Base-by-base conservation (phyloP, 2,888 invertebrate genomes). In the Mesodorylaimus sp. region DNA sequence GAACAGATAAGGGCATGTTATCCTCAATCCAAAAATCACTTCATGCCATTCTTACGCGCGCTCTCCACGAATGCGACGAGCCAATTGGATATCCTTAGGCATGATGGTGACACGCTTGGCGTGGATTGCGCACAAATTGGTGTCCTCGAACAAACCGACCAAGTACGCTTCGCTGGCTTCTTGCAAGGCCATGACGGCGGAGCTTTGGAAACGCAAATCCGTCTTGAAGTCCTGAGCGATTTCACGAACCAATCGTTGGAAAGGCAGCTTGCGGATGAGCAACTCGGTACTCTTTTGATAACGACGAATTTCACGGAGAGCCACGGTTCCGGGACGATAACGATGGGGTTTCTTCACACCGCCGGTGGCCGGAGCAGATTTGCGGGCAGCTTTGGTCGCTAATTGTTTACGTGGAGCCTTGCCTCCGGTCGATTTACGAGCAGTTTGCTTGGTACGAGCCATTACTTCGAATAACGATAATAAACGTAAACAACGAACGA, bases 371-470 rank as follows among this genome's bases (percentile, higher is more conserved):
- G 88, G 88, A 32, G 88, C 88, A 55, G 84, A 85, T 73, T 89
- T 89, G 70, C 88, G 80, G 37, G 88, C 88, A 36, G 88, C 88
- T 57, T 63, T 63, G 47, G 63, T 63, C 42, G 63, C 63, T 39
- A 60, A 63, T 70, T 88, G 88, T 73, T 89, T 89, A 62, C 89
- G 81, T 53, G 88, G 88, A 60, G 88, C 88, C 76, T 89, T 89
- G 63, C 89, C 88, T 79, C 88, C 89, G 51, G 88, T 89, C 1
- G 87, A 87, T 72, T 89, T 89, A 79, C 88, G 84, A 50, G 88
- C 89, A 49, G 89, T 89, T 71, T 89, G 89, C 79, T 89, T 89
- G 28, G 89, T 89, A 82, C 89, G 87, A 58, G 88, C 89, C 89
- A 89, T 89, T n/a, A n/a, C n/a, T 19, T 21, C 41, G n/a, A n/a